Evolutionary conservation across 1,140 invertebrate species (phyloP).

Genomic region (Scylla paramamosain): DNA sequence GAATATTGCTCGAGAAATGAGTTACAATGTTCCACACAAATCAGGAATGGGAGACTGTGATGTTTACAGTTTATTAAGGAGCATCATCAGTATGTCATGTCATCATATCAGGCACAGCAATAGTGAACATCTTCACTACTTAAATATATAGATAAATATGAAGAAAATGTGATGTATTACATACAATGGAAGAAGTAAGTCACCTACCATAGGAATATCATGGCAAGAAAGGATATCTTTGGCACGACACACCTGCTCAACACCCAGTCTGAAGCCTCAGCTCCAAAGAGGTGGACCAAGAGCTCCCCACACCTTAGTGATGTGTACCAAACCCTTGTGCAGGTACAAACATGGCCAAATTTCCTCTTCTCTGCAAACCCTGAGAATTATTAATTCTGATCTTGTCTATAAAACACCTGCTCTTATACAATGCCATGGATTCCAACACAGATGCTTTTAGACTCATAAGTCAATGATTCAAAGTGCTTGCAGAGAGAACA

Average conservation of each 20-base stretch:
- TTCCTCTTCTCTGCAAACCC: not conserved
- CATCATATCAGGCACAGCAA: not conserved
- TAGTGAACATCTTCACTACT: not conserved
- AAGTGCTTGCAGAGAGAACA: not conserved
- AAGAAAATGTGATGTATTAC: conserved; percentile 24
- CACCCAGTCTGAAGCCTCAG: not conserved
- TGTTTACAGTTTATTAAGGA: not conserved
- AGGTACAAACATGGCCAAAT: not conserved
- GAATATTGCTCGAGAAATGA: not conserved
- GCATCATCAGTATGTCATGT: conserved; percentile 3
- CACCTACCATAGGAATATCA: not conserved
- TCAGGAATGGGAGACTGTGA: not conserved
- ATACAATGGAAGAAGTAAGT: conserved; percentile 10
- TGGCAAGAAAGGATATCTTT: conserved; percentile 13
- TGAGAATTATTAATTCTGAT: not conserved
- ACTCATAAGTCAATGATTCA: not conserved
- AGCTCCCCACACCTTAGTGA: not conserved
- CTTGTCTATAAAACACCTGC: not conserved
- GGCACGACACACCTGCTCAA: not conserved
- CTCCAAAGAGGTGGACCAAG: not conserved
- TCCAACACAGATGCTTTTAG: not conserved
- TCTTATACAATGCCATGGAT: not conserved
- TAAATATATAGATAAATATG: not conserved
- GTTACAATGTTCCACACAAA: not conserved
- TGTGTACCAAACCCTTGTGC: not conserved